These are phyloP conservation scores for Felis chaus DNA, from an alignment of 2,113 vertebrate species.

Conservation along the genomic window DNA sequence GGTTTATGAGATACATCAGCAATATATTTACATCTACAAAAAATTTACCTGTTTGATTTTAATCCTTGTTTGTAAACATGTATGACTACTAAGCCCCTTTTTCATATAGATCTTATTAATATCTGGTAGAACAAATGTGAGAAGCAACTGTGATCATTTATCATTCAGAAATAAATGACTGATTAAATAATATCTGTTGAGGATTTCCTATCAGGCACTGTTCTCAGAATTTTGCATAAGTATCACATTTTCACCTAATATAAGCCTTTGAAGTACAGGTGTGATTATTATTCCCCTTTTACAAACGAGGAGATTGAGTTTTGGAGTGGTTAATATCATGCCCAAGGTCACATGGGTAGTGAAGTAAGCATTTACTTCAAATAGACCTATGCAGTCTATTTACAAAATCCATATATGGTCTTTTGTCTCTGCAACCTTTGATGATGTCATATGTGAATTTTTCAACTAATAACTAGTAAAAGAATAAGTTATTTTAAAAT, in stretches of 20 bases:
- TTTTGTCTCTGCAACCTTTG: not conserved
- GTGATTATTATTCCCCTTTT: not conserved
- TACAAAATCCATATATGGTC: not conserved
- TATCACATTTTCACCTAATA: conserved; percentile 34
- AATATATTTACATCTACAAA: not conserved
- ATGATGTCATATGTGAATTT: not conserved
- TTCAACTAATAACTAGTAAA: not conserved
- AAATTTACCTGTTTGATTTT: not conserved
- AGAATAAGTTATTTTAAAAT: conserved; percentile 10
- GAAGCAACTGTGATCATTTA: conserved; percentile 37
- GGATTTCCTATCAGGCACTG: not conserved
- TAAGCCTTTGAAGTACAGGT: not conserved
- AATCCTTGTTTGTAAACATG: conserved; percentile 2
- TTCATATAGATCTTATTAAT: not conserved
- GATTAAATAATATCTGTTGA: not conserved
- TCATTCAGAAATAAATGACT: conserved; percentile 13
- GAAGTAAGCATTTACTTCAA: not conserved
- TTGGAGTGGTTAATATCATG: not conserved
- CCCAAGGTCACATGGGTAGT: not conserved
- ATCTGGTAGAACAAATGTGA: not conserved
- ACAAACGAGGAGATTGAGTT: not conserved
- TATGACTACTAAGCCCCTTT: not conserved
- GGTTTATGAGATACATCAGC: not conserved
- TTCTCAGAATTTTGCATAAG: not conserved
- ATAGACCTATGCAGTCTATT: not conserved